Evolutionary conservation across 2,888 invertebrate genomes (phyloP), one percentile per base, ranked within the genome.

Genomic region (Trissoscelio sp.): DNA sequence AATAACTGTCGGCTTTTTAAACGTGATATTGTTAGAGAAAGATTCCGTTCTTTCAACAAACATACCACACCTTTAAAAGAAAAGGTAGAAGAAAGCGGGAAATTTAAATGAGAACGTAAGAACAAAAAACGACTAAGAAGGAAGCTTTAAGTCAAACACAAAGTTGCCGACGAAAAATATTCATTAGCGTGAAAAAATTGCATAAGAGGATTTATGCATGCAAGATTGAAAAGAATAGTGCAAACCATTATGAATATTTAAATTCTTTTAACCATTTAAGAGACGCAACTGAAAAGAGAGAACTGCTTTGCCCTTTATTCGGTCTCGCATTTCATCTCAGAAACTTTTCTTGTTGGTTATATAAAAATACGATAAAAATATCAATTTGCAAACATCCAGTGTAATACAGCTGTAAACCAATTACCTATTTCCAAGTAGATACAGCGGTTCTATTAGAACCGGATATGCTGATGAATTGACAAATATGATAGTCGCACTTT

Each of bases 201-300:
- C 51, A 44, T 44, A 31, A 55, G 28, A 20, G 37, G 53, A 51
- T 60, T 77, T 69, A 60, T 69, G 53, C 53, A 60, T 77, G 57
- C 75, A 51, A 69, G 67, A 77, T 77, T 67, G 37, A 77, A 77
- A 53, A 75, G 66, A 67, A 67, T 60, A 75, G 75, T 53, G 58
- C 58, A 67, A 75, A 60, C 37, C 75, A 51, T 75, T 75, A 66
- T 75, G 66, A 75, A 75, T 75, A 75, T 75, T 75, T 67, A 77
- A 69, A 69, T 62, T 69, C 62, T 62, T 18, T 77, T 77, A 69
- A 69, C 51, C 39, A 67, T 77, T 67, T 67, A 77, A 60, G 12
- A 28, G 39, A 44, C 4, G 34, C n/a, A 31, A 24, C 46, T 55
- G 74, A 31, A 62, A 53, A 39, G 62, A 16, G 9, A 39, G 20